Evolutionary conservation across 2,797 vertebrate genomes (phyloP), one percentile per base, ranked within the genome.

Genomic region (Lepus townsendii): DNA sequence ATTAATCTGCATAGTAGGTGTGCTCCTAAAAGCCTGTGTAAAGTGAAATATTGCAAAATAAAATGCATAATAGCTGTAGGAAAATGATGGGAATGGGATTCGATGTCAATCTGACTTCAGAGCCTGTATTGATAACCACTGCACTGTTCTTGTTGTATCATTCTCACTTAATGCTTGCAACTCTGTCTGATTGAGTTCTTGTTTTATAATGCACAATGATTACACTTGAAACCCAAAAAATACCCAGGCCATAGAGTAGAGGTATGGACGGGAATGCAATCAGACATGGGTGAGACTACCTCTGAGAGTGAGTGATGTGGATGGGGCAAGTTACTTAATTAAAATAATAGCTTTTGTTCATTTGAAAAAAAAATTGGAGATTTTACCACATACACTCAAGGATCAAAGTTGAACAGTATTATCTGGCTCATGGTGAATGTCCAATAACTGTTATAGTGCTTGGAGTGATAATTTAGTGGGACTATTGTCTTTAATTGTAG

Each of bases 331-430:
- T 57, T 90, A 86, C 3, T 91, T 89, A 52, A 54, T 1, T 88
- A 72, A 93, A 93, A 69, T 80, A 22, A 77, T 38, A 30, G 42
- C 35, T 87, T 66, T 94, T 95, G 14, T 30, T 85, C 65, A 50
- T 24, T 86, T 78, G 47, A 54, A 95, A 88, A 93, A 77, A 65
- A 35, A 35, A 38, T 65, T 77, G 50, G 83, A 91, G 76, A 76
- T 54, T 87, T 79, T 73, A 54, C 19, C 57, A 77, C 1, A 16
- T 30, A 24, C 2, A 27, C 35, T 72, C 87, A 60, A 82, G 79
- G 87, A 83, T 91, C 69, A 95, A n/a, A 65, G 14, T n/a, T 75
- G 17, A 35, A 30, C 14, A 79, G 8, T 6, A 50, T 52, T 77
- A 62, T 60, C 60, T 79, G 60, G 47, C n/a, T 93, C n/a, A 66